Base-by-base conservation (phyloP, 2,113 vertebrate species). In the Limnothrissa miodon region DNA sequence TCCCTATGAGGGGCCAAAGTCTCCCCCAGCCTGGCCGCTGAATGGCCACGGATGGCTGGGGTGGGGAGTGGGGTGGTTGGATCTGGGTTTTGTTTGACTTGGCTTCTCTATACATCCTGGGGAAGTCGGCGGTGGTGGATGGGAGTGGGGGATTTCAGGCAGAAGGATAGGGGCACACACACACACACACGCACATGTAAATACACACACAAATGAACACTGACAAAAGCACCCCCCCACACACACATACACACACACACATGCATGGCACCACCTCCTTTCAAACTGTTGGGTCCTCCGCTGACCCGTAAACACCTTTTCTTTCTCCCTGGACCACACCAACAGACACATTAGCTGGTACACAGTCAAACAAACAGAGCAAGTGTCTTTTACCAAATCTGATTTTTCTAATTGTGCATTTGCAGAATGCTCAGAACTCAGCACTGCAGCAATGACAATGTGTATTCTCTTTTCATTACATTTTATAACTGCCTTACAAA, bases 291-390 rank as follows among this genome's bases (percentile, higher is more conserved):
- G 84, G 62, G 62, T 36, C 86, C 84, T 90, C 88, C 78, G 45
- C 84, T 93, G 94, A 95, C 93, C 93, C 90, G 6, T 89, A 87
- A 87, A 90, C 92, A 93, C 92, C 92, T 81, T 80, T 90, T 87
- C 85, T 90, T 93, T 94, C 90, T 91, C n/a, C n/a, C 84, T 87
- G 84, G 48, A 46, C 85, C 91, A 93, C 92, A 93, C 92, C 91
- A 90, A 86, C 89, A 89, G 87, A 92, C 88, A 90, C 86, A 91
- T 92, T 91, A 92, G 92, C 92, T 93, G 93, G 94, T 90, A 89
- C 90, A 90, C 85, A 90, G 92, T 93, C 91, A 92, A 92, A 94
- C 93, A 86, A 93, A 91, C 86, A 89, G 90, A 88, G 83, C 88
- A 92, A 90, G 89, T 17, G 66, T 36, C 15, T 3, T 29, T 29